phyloP scores from a whole-genome alignment of 2,797 vertebrate genomes.

The Menidia menidia region DNA sequence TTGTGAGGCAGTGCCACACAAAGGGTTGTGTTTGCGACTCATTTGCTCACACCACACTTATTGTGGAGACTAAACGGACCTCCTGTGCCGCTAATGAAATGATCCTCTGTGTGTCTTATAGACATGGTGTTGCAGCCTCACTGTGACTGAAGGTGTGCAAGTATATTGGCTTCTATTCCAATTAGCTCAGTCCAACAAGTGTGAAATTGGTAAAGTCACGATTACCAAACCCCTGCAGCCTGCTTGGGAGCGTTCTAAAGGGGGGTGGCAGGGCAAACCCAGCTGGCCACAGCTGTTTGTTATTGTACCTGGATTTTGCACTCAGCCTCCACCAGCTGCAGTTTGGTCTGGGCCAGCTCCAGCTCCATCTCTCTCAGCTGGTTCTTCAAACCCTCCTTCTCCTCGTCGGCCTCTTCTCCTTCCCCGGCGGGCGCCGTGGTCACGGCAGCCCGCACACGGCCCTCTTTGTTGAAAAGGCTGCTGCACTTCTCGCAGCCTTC shows the following conservation, averaged over 20 bases:
- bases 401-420: conserved; percentile 90
- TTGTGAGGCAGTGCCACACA: background rate
- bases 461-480: conserved; percentile 94
- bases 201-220: background rate
- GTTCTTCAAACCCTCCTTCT: conserved; percentile 93
- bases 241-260: background rate
- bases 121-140: background rate
- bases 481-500: conserved; percentile 96
- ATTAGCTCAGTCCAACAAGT: background rate
- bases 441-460: conserved; percentile 84
- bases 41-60: background rate
- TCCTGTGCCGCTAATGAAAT: background rate
- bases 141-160: conserved; percentile 6
- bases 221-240: background rate
- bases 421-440: conserved; percentile 66
- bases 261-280: background rate
- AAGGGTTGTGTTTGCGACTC: conserved; percentile 3
- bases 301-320: conserved; percentile 95
- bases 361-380: conserved; percentile 99
- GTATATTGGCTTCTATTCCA: background rate
- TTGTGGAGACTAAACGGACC: background rate
- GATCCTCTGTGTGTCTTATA: conserved; percentile 1
- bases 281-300: background rate
- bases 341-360: conserved; percentile 97
- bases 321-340: conserved; percentile 97